Evolutionary conservation across 1,140 invertebrate species (phyloP).

Genomic region (Pogonus chalceus): DNA sequence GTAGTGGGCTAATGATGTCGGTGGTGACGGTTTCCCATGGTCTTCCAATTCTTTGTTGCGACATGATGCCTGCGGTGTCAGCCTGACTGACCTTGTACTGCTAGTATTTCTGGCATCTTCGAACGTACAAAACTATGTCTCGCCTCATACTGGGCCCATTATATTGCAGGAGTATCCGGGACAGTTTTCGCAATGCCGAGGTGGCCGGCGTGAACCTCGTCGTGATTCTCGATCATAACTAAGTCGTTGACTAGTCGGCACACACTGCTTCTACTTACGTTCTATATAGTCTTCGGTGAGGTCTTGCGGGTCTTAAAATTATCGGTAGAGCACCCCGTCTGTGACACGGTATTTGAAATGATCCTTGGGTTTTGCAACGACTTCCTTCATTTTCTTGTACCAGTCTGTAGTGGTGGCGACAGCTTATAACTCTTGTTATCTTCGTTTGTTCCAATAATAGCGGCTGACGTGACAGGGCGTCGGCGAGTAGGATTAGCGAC

Average conservation of each 20-base stretch:
- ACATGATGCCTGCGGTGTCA: slow-evolving; percentile 25
- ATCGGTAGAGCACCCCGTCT: slow-evolving; percentile 23
- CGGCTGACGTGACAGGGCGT: slow-evolving; percentile 17
- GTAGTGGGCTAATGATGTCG: slow-evolving; percentile 36
- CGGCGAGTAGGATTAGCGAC: slow-evolving; percentile 19
- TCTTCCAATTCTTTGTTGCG: slow-evolving; percentile 16
- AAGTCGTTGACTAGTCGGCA: slow-evolving; percentile 13
- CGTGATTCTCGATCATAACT: slow-evolving; percentile 22
- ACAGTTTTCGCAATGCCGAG: slow-evolving; percentile 25
- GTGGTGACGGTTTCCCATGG: slow-evolving; percentile 30
- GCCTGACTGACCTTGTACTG: slow-evolving; percentile 23
- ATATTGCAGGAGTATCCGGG: slow-evolving; percentile 16
- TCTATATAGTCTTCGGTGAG: slow-evolving; percentile 7
- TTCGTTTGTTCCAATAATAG: background rate
- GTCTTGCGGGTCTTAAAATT: slow-evolving; percentile 15
- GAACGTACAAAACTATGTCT: slow-evolving; percentile 17
- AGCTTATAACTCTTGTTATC: background rate
- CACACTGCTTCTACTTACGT: slow-evolving; percentile 14
- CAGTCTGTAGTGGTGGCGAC: too few relatives aligned
- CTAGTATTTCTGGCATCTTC: slow-evolving; percentile 21
- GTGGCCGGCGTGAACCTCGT: slow-evolving; percentile 20
- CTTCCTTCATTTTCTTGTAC: slow-evolving; percentile 3
- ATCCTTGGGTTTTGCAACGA: slow-evolving; percentile 10
- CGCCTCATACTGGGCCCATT: too few relatives aligned
- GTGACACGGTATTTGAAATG: slow-evolving; percentile 16